Base-by-base conservation (phyloP, 2,797 vertebrate species). In the Malurus splendens region DNA sequence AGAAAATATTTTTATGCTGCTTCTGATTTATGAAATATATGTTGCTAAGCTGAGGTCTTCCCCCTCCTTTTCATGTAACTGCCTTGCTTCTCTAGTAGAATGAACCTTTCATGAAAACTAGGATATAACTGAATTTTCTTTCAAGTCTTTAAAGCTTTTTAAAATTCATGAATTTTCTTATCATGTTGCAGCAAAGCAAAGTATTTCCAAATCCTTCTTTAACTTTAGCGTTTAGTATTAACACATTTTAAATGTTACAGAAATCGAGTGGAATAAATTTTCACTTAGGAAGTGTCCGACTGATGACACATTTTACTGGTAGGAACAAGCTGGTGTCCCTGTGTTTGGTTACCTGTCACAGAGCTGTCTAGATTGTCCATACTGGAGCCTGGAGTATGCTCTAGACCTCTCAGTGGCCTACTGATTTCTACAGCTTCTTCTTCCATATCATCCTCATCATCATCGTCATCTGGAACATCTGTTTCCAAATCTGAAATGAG, bases 301-400 rank as follows among this genome's bases (percentile, higher is more conserved):
- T 87, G 81, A 67, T 32, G 74, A 94, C 66, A 55, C 24, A 87
- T 94, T 93, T 94, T 75, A 92, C 62, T 85, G 71, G 76, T 70
- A 92, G 72, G 90, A 96, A 88, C 82, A 91, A 84, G 73, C 1
- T 89, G 61, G 66, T 82, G 88, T 92, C 84, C 87, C 61, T 73
- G 62, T 14, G 39, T 88, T 68, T 50, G 10, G 25, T 97, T 95
- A 99, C 99, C 99, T 98, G 99, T 98, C 96, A 99, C 96, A 89
- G 99, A 99, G 97, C 99, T 99, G 96, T 99, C 99, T 94, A 99
- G 96, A 97, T 99, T 99, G 97, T 99, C 99, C 98, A 98, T 98
- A 95, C 99, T 99, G 89, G 99, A 99, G 77, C 98, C 99, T 18
- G 99, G 98, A 36, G 98, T 99, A 97, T 99, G 98, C 92, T 99